A percentile compares a stretch with the other conserved stretches of the same genome.
Conservation (phyloP, 23 tunicate genomes). For the Corella eumyota region DNA sequence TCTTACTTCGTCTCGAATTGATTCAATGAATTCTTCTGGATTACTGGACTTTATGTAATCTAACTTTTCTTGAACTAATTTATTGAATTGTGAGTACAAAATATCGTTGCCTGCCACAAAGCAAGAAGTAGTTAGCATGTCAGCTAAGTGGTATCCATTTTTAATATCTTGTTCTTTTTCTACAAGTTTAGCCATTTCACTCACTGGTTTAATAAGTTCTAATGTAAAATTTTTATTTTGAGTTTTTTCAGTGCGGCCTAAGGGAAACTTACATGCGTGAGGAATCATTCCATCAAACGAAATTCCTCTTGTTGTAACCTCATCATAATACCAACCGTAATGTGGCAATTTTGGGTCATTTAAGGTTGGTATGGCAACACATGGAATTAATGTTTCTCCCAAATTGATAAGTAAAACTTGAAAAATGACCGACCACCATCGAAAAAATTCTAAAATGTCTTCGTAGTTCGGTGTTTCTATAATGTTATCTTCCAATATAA, state of each 20-base stretch:
- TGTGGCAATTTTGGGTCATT: background rate
- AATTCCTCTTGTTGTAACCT: slow-evolving; percentile 17
- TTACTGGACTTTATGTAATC: no score
- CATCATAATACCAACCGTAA: slow-evolving; percentile 26
- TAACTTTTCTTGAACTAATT: no score
- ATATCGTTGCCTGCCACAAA: slow-evolving; percentile 18
- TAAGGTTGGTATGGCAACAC: slow-evolving; percentile 9
- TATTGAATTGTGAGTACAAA: background rate
- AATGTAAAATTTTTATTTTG: background rate
- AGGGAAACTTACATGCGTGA: slow-evolving; percentile 27
- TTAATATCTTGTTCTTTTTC: slow-evolving; percentile 7
- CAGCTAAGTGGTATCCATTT: slow-evolving; percentile 24
- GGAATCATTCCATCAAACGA: slow-evolving; percentile 35
- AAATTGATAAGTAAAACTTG: slow-evolving; percentile 13
- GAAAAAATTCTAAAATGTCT: slow-evolving; percentile 5
- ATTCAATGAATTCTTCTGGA: no score
- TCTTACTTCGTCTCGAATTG: no score
- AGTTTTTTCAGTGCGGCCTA: slow-evolving; percentile 22
- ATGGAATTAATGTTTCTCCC: slow-evolving; percentile 23
- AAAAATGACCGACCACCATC: slow-evolving; percentile 21
- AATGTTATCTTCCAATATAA: slow-evolving; percentile 19
- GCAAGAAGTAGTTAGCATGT: slow-evolving; percentile 21
- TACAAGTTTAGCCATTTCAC: slow-evolving; percentile 14
- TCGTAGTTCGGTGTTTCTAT: background rate
- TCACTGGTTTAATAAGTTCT: slow-evolving; percentile 27